Evolutionary conservation across 1,140 invertebrate species (phyloP).

Genomic region (Zophobas atratus): DNA sequence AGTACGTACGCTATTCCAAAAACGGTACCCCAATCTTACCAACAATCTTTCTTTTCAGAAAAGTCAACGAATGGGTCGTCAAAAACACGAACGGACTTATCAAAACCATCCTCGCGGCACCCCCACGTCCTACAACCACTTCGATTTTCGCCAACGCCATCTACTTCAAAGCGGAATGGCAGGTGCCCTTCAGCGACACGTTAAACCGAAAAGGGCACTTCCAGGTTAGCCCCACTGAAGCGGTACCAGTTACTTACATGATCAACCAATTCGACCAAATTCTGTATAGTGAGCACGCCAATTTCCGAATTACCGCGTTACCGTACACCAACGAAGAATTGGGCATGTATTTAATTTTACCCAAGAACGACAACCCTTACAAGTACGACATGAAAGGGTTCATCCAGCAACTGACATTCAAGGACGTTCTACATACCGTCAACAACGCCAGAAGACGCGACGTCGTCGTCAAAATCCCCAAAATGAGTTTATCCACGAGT

Average conservation of each 20-base stretch:
- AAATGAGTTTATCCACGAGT: constrained; percentile 56
- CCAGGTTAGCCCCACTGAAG: constrained; percentile 44
- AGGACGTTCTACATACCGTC: constrained; percentile 52
- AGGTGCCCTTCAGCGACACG: constrained; percentile 73
- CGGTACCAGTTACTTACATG: constrained; percentile 58
- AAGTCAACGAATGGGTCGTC: constrained; percentile 79
- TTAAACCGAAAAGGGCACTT: constrained; percentile 74
- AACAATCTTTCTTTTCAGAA: background rate
- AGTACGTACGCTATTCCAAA: background rate
- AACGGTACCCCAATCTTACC: background rate
- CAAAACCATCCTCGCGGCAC: constrained; percentile 65
- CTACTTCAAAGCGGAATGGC: constrained; percentile 84
- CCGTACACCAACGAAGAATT: constrained; percentile 61
- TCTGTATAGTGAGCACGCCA: constrained; percentile 54
- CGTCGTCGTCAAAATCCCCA: constrained; percentile 59
- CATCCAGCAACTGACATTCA: constrained; percentile 36
- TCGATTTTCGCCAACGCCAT: constrained; percentile 80
- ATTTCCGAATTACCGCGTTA: constrained; percentile 56
- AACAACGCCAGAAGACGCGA: constrained; percentile 45
- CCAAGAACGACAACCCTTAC: constrained; percentile 50
- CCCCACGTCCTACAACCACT: constrained; percentile 66
- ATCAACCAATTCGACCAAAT: constrained; percentile 53
- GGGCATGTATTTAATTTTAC: constrained; percentile 59
- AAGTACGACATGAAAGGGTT: constrained; percentile 60
- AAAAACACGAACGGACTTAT: constrained; percentile 75